These are phyloP conservation scores for Drosophila kurseongensis DNA, from an alignment of 1,140 invertebrate genomes.

Conservation along the genomic window DNA sequence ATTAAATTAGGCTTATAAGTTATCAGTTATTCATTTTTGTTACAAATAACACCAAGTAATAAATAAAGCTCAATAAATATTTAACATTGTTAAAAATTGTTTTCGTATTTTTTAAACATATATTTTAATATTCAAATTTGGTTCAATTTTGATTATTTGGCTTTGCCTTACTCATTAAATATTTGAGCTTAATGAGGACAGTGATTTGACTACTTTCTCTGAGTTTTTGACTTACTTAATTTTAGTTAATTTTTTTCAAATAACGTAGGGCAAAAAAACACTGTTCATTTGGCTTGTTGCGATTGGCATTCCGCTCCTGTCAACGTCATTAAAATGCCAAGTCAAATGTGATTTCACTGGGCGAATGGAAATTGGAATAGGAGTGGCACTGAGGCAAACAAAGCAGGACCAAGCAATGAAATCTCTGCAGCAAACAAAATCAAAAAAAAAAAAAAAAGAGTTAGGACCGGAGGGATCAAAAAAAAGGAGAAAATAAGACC, in stretches of 20 bases:
- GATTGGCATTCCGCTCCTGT: slow-evolving; percentile 50
- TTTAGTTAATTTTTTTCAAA: not conserved
- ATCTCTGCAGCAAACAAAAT: slow-evolving; percentile 61
- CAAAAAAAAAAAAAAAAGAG: slow-evolving; percentile 13
- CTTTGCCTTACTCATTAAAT: not conserved
- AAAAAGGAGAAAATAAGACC: not conserved
- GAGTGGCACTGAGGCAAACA: slow-evolving; percentile 53
- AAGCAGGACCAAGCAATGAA: slow-evolving; percentile 54
- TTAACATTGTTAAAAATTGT: too few relatives aligned
- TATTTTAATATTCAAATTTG: too few relatives aligned
- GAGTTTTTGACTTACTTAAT: not conserved
- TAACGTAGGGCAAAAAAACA: slow-evolving; percentile 1
- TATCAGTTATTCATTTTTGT: too few relatives aligned
- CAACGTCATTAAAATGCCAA: slow-evolving; percentile 74
- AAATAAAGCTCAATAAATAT: too few relatives aligned
- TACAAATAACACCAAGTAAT: too few relatives aligned
- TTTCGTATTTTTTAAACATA: too few relatives aligned
- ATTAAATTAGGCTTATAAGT: too few relatives aligned
- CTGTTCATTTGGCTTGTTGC: slow-evolving; percentile 36
- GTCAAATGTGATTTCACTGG: slow-evolving; percentile 68
- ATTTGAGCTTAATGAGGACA: too few relatives aligned
- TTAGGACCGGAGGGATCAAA: slow-evolving; percentile 9
- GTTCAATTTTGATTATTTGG: too few relatives aligned
- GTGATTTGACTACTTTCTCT: too few relatives aligned
- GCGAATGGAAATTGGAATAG: slow-evolving; percentile 20